Base-by-base conservation (phyloP, 2,888 invertebrate species). In the Notodonta ziczac region DNA sequence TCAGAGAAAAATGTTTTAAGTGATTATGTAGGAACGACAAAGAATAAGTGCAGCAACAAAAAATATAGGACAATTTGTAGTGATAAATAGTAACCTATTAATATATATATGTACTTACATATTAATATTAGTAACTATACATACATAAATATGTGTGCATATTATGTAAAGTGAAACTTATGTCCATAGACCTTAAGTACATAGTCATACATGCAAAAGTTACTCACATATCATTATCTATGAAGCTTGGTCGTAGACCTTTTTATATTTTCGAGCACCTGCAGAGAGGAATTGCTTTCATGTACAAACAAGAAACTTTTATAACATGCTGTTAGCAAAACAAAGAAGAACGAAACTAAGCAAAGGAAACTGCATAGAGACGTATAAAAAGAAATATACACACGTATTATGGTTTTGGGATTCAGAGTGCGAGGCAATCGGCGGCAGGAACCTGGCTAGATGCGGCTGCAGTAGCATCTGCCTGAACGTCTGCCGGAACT, bases 401-500 rank as follows among this genome's bases (percentile, higher is more conserved):
- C 5, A 95, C 91, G 96, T 95, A 72, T 95, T 95, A 68, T 95
- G 95, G 62, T 94, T 94, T 69, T 95, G 95, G 0, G 95, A 95
- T 63, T 95, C 96, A 8, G 95, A 95, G 74, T 95, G 94, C 4
- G 95, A 94, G 0, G 93, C 93, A 0, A 94, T 87, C 0, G 95
- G 93, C 0, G 95, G 94, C 65, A 94, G 86, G 90, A 95, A 95
- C 61, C 95, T 94, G 16, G 94, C 93, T 65, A 96, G 85, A 42
- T 95, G 94, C 62, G 94, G 94, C n/a, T 95, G 95, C 67, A 95
- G 94, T 81, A 98, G 96, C 76, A 97, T 88, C 79, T 96, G 95
- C 12, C 95, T 94, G 83, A 97, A 97, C 1, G 97, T 97, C 73
- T 95, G 95, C 14, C 99, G 95, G 87, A 99, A 99, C 94, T 98